phyloP scores from a whole-genome alignment of 2,797 vertebrate genomes.

The Varecia variegata region DNA sequence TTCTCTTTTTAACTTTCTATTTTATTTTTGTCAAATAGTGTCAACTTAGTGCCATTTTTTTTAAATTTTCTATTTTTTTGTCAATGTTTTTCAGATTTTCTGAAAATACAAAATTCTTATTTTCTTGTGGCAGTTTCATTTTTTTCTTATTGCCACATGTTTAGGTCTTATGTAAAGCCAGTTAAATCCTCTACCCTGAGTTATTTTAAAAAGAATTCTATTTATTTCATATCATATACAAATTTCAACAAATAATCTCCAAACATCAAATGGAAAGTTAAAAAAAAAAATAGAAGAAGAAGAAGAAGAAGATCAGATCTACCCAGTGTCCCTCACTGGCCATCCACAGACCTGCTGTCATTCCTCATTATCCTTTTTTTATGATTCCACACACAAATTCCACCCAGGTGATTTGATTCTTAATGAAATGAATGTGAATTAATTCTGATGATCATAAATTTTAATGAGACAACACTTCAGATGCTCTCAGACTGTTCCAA shows the following conservation, averaged over 20 bases:
- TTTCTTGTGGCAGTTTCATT: neutral
- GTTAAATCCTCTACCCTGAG: neutral
- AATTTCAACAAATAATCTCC: neutral
- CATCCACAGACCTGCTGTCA: neutral
- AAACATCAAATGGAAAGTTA: neutral
- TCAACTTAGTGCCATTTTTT: neutral
- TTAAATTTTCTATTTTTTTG: neutral
- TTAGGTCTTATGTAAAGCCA: neutral
- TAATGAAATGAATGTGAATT: slow-evolving; percentile 64
- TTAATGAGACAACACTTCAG: slow-evolving; percentile 64
- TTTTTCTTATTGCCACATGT: neutral
- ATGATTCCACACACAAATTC: slow-evolving; percentile 32
- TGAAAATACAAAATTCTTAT: neutral
- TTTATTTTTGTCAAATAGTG: neutral
- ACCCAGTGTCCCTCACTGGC: neutral
- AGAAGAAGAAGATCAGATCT: neutral
- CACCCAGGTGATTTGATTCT: slow-evolving; percentile 54
- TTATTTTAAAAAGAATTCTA: neutral
- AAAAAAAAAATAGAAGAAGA: too few species aligned
- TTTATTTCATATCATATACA: neutral
- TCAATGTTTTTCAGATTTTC: neutral
- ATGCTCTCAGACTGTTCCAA: slow-evolving; percentile 9
- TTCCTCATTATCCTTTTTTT: slow-evolving; percentile 30
- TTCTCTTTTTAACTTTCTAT: neutral
- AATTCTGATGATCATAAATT: slow-evolving; percentile 65